Evolutionary conservation across 2,797 vertebrate species (phyloP).

Genomic region (Fundulus diaphanus): DNA sequence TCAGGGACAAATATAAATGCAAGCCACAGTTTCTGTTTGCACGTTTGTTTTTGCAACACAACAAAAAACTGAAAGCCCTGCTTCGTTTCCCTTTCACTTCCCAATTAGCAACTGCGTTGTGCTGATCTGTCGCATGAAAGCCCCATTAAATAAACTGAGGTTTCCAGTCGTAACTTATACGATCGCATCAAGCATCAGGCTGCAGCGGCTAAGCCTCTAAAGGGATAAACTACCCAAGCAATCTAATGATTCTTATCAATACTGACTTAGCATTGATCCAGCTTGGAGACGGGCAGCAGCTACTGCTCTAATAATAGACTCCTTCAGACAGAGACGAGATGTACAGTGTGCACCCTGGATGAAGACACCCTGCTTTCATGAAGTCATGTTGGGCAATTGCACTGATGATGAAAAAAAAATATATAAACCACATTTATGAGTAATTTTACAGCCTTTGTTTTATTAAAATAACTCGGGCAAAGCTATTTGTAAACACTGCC

Average conservation of each 20-base stretch:
- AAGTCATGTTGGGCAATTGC: background rate
- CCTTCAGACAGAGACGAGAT: constrained; percentile 1
- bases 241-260: constrained; percentile 74
- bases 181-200: constrained; percentile 42
- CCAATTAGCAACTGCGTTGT: too few relatives aligned
- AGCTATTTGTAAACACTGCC: constrained; percentile 4
- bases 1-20: background rate
- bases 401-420: background rate
- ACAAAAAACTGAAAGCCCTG: background rate
- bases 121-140: background rate
- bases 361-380: background rate
- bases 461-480: background rate
- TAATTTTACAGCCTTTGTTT: background rate
- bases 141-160: background rate
- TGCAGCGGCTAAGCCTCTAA: constrained; percentile 20
- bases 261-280: constrained; percentile 76
- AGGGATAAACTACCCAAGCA: constrained; percentile 26
- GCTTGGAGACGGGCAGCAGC: constrained; percentile 37
- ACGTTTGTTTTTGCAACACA: background rate
- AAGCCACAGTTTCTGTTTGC: too few relatives aligned
- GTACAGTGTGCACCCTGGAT: background rate
- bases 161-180: background rate
- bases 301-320: constrained; percentile 52
- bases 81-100: background rate
- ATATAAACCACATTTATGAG: background rate